Conservation (phyloP, 2,888 invertebrate genomes). For the Agrotis exclamationis region DNA sequence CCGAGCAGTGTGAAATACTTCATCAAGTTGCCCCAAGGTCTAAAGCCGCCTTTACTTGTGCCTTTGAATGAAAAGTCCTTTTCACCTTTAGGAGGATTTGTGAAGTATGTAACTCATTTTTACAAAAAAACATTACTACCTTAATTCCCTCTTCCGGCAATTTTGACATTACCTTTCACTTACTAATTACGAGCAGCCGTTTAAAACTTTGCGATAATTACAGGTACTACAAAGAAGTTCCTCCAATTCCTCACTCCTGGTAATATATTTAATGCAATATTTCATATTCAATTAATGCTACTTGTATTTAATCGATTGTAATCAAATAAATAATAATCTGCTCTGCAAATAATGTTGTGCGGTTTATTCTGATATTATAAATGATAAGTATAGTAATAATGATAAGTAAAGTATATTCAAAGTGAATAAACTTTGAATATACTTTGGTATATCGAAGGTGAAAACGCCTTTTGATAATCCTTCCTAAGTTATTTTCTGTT, state of each 20-base stretch:
- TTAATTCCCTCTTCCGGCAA: constrained; percentile 6
- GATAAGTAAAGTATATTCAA: too few species aligned
- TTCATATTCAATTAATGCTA: not conserved
- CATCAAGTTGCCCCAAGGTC: constrained; percentile 81
- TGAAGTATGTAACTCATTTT: constrained; percentile 74
- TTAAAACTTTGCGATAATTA: constrained; percentile 50
- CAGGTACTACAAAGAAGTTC: constrained; percentile 88
- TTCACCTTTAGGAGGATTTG: constrained; percentile 85
- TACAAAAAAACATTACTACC: not conserved
- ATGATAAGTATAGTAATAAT: too few species aligned
- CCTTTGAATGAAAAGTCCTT: constrained; percentile 85
- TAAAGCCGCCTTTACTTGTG: constrained; percentile 76
- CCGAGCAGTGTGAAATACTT: constrained; percentile 87
- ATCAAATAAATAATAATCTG: constrained; percentile 18
- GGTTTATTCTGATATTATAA: constrained; percentile 11
- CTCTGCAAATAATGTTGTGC: not conserved
- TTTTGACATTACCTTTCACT: not conserved
- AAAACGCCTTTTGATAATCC: not conserved
- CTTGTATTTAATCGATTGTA: constrained; percentile 5
- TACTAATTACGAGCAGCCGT: not conserved
- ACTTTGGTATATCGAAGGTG: not conserved
- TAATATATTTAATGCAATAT: constrained; percentile 45
- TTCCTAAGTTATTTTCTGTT: not conserved
- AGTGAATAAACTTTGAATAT: too few species aligned
- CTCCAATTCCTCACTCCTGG: constrained; percentile 85